Base-by-base conservation (phyloP, 1,140 invertebrate genomes). In the Nymphalis io region DNA sequence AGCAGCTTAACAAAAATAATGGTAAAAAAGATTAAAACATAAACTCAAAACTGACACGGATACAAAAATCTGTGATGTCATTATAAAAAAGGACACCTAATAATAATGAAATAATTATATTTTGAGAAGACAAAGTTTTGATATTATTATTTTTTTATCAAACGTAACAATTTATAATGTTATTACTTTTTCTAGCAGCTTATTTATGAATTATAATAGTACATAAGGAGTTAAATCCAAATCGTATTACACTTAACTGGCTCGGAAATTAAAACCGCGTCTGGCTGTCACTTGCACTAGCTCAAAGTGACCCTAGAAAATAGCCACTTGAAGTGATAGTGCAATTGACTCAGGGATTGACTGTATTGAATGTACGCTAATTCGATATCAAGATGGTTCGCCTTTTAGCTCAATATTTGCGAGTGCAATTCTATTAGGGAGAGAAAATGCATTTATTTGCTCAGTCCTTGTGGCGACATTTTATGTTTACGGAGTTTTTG, bases 311-410 rank as follows among this genome's bases (percentile, higher is more conserved):
- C n/a, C 60, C 27, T 16, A 68, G 51, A 60, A 46, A 67, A 67
- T 65, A 44, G 70, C 70, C 66, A 55, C 71, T 73, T 21, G 33
- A 8, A 60, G 46, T 64, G 58, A 73, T 69, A 71, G 51, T 51
- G 64, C 67, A 23, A 63, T 63, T 68, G 65, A 60, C 68, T 62
- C 67, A 55, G 55, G 42, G 57, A 48, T 68, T 39, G 59, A 18
- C 33, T 40, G 53, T 61, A 72, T 70, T 66, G 73, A 78, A 78
- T 69, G 64, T 70, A 74, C 67, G 78, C 66, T 80, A 80, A 80
- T 78, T 76, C 72, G 71, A 73, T 68, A 38, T 60, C 65, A 68
- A 72, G 70, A 72, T 59, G 70, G 60, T 65, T 55, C 57, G 64
- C 53, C 70, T 67, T 72, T 68, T 72, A 68, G 64, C 57, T 48